phyloP scores from a whole-genome alignment of 2,797 vertebrate species.

The Calcarius lapponicus region DNA sequence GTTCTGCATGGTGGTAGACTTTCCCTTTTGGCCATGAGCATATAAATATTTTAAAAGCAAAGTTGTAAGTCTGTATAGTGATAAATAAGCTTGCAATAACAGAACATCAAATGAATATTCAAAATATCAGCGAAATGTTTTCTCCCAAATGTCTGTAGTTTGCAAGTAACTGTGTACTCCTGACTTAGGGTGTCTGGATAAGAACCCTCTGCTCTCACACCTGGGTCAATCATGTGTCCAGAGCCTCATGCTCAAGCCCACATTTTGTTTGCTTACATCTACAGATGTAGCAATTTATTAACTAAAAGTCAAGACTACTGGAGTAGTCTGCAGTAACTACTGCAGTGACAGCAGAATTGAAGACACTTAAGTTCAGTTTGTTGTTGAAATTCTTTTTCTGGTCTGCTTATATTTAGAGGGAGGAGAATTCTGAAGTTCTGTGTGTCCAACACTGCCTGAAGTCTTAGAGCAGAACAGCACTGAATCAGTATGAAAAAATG shows the following conservation, averaged over 20 bases:
- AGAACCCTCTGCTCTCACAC: background rate
- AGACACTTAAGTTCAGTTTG: background rate
- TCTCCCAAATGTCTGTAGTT: background rate
- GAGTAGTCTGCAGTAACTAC: background rate
- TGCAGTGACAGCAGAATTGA: background rate
- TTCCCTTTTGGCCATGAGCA: background rate
- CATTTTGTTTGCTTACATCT: background rate
- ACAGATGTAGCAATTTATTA: background rate
- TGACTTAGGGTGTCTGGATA: background rate
- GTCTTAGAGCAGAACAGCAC: background rate
- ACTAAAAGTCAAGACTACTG: background rate
- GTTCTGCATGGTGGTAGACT: background rate
- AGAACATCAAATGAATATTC: conserved; percentile 1
- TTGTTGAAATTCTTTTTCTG: background rate
- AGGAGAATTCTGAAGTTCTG: background rate
- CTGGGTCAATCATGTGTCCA: background rate
- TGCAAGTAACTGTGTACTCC: background rate
- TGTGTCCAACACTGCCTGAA: background rate
- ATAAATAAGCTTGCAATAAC: background rate
- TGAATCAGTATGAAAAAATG: background rate
- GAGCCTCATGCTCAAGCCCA: background rate
- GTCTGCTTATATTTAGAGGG: background rate
- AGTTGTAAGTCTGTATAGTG: background rate
- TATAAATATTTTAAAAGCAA: conserved; percentile 1
- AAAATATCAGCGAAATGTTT: background rate